Evolutionary conservation across 2,797 vertebrate species (phyloP).

Genomic region (Tragelaphus oryx): DNA sequence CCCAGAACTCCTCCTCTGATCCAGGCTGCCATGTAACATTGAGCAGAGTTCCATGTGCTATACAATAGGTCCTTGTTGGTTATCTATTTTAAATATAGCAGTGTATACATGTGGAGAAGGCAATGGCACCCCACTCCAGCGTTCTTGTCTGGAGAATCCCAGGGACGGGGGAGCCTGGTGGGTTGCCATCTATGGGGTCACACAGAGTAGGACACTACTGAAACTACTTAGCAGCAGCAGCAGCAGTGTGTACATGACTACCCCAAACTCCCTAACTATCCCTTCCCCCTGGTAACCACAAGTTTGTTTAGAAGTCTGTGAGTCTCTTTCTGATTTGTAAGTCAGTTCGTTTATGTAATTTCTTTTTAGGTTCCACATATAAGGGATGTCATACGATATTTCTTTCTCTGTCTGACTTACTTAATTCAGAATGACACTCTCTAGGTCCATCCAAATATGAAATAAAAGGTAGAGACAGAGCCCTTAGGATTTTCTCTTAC

Average conservation of each 20-base stretch:
- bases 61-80: not conserved
- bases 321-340: not conserved
- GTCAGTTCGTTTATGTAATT: not conserved
- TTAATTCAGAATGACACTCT: not conserved
- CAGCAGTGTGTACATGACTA: not conserved
- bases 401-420: not conserved
- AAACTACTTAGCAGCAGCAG: no score
- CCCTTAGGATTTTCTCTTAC: not conserved
- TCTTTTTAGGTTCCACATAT: not conserved
- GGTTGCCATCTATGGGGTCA: no score
- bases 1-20: not conserved
- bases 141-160: no score
- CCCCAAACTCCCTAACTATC: not conserved
- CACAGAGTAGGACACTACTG: no score
- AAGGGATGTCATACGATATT: not conserved
- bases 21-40: not conserved
- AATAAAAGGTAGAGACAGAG: not conserved
- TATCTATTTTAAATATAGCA: not conserved
- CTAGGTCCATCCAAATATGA: not conserved
- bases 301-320: not conserved
- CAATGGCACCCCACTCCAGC: no score
- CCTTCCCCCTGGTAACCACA: not conserved
- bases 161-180: no score
- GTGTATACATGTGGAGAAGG: not conserved
- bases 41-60: not conserved